Percentiles rank a stretch among this genome's conserved stretches.
Conservation (phyloP, 2,888 invertebrate species). For the Machimus rusticus region DNA sequence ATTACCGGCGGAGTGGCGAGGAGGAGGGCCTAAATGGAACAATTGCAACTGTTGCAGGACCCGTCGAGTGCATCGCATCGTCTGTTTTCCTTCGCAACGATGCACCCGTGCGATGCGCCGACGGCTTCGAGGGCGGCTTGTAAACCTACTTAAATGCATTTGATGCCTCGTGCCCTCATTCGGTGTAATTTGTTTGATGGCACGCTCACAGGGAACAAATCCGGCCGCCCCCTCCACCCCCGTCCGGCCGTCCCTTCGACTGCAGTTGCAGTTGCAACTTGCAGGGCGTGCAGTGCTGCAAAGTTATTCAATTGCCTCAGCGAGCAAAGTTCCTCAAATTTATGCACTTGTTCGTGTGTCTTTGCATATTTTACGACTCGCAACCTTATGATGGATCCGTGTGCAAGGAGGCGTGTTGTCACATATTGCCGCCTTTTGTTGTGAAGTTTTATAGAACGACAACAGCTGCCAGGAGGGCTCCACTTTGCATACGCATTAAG, state of each 20-base stretch:
- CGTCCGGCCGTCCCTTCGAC: neutral
- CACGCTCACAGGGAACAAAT: neutral
- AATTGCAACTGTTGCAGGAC: neutral
- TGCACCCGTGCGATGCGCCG: neutral
- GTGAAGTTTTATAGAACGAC: neutral
- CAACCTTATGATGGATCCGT: conserved; percentile 3
- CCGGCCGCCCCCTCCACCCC: neutral
- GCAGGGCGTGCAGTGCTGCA: neutral
- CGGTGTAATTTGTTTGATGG: neutral
- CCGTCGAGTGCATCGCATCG: neutral
- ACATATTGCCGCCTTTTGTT: neutral
- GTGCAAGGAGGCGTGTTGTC: neutral
- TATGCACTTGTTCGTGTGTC: conserved; percentile 12
- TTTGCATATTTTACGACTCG: conserved; percentile 10
- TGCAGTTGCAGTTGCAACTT: too few species aligned
- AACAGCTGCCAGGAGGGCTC: conserved; percentile 1
- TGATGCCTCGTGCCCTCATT: neutral
- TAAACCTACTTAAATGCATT: neutral
- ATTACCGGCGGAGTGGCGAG: neutral
- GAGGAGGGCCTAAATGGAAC: neutral
- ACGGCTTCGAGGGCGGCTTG: neutral
- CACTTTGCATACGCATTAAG: neutral
- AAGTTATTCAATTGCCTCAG: neutral
- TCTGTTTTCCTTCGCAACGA: neutral
- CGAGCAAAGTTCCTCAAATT: neutral